phyloP scores from a whole-genome alignment of 1,140 invertebrate species.

The Hylaeus volcanicus region DNA sequence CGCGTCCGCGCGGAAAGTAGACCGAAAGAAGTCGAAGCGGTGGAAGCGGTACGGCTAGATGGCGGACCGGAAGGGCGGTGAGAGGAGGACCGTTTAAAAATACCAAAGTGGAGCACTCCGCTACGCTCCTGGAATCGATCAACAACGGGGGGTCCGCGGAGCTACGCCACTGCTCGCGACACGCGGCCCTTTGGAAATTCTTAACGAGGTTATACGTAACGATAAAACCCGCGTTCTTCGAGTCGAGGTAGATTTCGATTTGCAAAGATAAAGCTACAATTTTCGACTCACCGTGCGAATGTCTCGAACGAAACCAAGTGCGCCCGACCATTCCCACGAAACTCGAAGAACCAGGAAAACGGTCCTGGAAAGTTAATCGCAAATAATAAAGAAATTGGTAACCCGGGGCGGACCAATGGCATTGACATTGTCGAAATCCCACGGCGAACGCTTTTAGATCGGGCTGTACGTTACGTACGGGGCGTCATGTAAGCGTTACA shows the following conservation, averaged over 20 bases:
- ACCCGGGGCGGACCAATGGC: conserved; percentile 58
- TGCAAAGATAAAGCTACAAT: not conserved
- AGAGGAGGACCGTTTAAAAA: conserved; percentile 66
- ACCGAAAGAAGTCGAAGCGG: conserved; percentile 60
- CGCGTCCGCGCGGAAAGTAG: conserved; percentile 61
- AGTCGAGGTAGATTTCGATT: no score
- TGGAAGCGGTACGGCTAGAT: conserved; percentile 34
- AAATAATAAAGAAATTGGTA: not conserved
- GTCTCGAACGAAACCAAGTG: no score
- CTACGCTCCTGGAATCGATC: conserved; percentile 59
- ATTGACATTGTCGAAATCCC: conserved; percentile 68
- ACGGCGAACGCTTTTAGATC: conserved; percentile 34
- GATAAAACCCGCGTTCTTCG: no score
- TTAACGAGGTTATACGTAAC: not conserved
- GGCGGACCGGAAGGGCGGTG: conserved; percentile 48
- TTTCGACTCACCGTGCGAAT: no score
- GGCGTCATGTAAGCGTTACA: conserved; percentile 74
- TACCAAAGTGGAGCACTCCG: conserved; percentile 70
- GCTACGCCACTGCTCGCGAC: conserved; percentile 2
- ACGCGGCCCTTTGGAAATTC: not conserved
- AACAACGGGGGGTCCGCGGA: not conserved
- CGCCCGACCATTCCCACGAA: no score
- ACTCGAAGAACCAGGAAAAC: no score
- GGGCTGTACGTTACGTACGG: conserved; percentile 64
- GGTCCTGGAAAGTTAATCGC: no score